Evolutionary conservation across 2,888 invertebrate species (phyloP), one percentile per base, ranked within the genome.

Genomic region (Caenorhabditis sp.): DNA sequence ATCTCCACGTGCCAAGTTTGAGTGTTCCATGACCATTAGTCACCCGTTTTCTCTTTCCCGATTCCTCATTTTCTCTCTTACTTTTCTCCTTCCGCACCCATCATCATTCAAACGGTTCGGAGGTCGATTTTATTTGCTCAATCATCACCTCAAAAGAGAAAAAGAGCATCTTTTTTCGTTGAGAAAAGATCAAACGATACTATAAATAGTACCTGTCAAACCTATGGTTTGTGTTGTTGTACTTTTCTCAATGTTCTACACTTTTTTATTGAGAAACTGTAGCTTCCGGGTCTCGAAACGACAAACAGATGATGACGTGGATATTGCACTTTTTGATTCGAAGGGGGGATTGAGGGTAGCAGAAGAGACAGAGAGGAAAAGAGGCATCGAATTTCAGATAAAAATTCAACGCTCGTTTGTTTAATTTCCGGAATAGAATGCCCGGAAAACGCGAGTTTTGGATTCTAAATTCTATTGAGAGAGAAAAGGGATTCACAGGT

Each of bases 191-290:
- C 73, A 49, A 66, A 66, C 49, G 47, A 12, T 28, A 31, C 66
- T 66, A 66, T 66, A 54, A 68, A 68, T 68, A 68, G 38, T n/a
- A 16, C 26, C 12, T 22, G 0, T 41, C 26, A 63, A n/a, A 63
- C 28, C 41, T 63, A 63, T 63, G 63, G 47, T 72, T 58, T 49
- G 58, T 73, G 47, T 56, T 69, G 51, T 69, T 69, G 69, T 69
- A 56, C 51, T 69, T 70, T 47, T 31, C 56, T 24, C 28, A 44
- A 58, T 56, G 56, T 56, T 38, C 59, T 47, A 44, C 59, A 54
- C 56, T 28, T 70, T 51, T 51, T 22, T 14, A 19, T 19, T 1
- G 10, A 56, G 26, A 68, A 58, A 24, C 12, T 31, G 10, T 51
- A 49, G 47, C 68, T 68, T 68, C 68, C 68, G 51, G 68, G 68